A percentile compares a stretch with the other conserved stretches of the same genome.
These are phyloP conservation scores for Athetis lepigone DNA, from an alignment of 2,888 invertebrate genomes.

Conservation along the genomic window DNA sequence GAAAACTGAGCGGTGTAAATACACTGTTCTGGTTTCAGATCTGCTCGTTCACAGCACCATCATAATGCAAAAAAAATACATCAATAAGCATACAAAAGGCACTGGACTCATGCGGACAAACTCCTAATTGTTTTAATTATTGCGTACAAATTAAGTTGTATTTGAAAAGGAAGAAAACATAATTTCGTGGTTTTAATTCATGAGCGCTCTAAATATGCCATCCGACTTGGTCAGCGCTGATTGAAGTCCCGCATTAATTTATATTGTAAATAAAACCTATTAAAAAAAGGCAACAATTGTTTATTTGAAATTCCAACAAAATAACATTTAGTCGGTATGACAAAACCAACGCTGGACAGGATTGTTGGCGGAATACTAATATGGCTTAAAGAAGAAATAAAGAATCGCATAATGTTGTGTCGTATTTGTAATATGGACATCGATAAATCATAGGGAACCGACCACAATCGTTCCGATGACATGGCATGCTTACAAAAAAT, in stretches of 20 bases:
- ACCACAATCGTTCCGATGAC: conserved; percentile 90
- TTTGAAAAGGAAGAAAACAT: conserved; percentile 76
- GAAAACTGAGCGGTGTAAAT: neutral
- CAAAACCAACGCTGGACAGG: conserved; percentile 88
- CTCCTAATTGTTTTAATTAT: conserved; percentile 82
- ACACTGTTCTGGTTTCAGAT: conserved; percentile 61
- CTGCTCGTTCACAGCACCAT: conserved; percentile 11
- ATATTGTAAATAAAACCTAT: conserved; percentile 80
- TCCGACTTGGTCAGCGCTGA: conserved; percentile 78
- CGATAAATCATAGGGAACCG: conserved; percentile 90
- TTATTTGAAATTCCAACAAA: conserved; percentile 90
- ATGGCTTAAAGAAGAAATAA: conserved; percentile 90
- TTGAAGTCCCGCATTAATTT: conserved; percentile 85
- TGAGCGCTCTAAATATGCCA: conserved; percentile 83
- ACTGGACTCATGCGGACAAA: conserved; percentile 57
- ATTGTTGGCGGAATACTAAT: conserved; percentile 90
- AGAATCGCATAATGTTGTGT: conserved; percentile 89
- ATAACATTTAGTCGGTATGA: conserved; percentile 90
- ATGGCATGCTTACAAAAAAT: conserved; percentile 89
- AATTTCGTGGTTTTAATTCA: conserved; percentile 84
- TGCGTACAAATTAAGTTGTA: conserved; percentile 86
- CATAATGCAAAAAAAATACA: conserved; percentile 48
- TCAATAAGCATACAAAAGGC: conserved; percentile 59
- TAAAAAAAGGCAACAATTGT: conserved; percentile 86
- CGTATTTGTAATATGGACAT: conserved; percentile 90